A percentile compares a stretch with the other conserved stretches of the same genome.
These are phyloP conservation scores for Odocoileus hemionus DNA, from an alignment of 2,113 vertebrate species.

Conservation along the genomic window DNA sequence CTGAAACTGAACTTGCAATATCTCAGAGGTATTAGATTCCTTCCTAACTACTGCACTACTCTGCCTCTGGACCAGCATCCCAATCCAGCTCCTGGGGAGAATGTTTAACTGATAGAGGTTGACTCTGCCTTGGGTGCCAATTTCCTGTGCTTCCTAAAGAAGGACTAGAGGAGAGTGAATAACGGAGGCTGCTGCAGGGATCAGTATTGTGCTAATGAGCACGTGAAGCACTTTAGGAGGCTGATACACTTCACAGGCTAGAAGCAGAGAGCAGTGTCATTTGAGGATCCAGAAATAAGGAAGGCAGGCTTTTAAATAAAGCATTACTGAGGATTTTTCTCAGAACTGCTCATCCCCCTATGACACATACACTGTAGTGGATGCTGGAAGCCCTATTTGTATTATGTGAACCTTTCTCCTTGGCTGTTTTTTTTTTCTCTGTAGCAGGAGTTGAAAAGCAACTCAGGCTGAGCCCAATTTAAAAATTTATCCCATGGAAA, in stretches of 20 bases:
- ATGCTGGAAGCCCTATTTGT: neutral
- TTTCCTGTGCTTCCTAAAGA: slow-evolving; percentile 67
- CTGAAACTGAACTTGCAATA: neutral
- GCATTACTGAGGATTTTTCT: neutral
- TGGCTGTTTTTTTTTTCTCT: neutral
- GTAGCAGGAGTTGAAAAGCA: neutral
- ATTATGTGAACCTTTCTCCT: neutral
- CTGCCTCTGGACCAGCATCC: neutral
- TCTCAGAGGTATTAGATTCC: neutral
- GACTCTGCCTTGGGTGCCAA: neutral
- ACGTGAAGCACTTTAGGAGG: neutral
- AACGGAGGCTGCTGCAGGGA: slow-evolving; percentile 56
- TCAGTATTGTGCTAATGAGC: slow-evolving; percentile 72
- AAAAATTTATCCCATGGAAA: neutral
- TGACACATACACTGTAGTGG: neutral
- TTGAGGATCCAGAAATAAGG: slow-evolving; percentile 18
- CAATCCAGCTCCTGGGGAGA: neutral
- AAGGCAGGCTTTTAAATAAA: neutral
- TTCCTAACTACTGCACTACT: neutral
- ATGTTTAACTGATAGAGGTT: slow-evolving; percentile 44
- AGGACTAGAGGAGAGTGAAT: slow-evolving; percentile 46
- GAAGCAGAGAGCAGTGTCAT: slow-evolving; percentile 55
- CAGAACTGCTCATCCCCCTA: neutral
- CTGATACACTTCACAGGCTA: slow-evolving; percentile 30
- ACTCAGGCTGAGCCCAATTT: neutral